Evolutionary conservation across 2,113 vertebrate genomes (phyloP).

Genomic region (Ptilonorhynchus violaceus): DNA sequence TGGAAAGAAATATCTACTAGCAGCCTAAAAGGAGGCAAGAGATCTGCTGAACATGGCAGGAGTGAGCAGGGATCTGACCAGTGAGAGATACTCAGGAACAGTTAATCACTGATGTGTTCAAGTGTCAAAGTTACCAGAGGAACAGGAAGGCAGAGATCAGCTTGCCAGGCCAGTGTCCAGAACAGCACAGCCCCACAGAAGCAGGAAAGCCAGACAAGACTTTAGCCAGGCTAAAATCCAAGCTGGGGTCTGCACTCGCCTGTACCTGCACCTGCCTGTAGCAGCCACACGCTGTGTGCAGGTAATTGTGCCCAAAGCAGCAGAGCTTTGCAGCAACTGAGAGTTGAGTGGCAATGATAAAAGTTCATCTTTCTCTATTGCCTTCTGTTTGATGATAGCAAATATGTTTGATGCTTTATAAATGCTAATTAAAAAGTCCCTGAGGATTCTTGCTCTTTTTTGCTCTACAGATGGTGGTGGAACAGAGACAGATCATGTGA

Average conservation of each 20-base stretch:
- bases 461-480: neutral
- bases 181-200: neutral
- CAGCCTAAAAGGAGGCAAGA: neutral
- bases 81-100: neutral
- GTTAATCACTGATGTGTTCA: neutral
- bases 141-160: neutral
- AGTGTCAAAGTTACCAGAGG: neutral
- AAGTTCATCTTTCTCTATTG: neutral
- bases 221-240: neutral
- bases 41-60: neutral
- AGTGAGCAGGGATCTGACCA: neutral
- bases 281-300: neutral
- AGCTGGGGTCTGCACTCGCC: neutral
- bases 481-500: neutral
- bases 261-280: neutral
- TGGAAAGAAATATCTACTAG: neutral
- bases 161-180: neutral
- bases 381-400: neutral
- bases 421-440: slow-evolving; percentile 1
- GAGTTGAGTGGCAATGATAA: neutral
- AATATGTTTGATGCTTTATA: neutral
- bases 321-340: neutral
- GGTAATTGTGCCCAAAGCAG: neutral
- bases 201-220: neutral
- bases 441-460: neutral